These are phyloP conservation scores for Drosophila erecta DNA, from an alignment of 1,140 invertebrate species.

Conservation along the genomic window DNA sequence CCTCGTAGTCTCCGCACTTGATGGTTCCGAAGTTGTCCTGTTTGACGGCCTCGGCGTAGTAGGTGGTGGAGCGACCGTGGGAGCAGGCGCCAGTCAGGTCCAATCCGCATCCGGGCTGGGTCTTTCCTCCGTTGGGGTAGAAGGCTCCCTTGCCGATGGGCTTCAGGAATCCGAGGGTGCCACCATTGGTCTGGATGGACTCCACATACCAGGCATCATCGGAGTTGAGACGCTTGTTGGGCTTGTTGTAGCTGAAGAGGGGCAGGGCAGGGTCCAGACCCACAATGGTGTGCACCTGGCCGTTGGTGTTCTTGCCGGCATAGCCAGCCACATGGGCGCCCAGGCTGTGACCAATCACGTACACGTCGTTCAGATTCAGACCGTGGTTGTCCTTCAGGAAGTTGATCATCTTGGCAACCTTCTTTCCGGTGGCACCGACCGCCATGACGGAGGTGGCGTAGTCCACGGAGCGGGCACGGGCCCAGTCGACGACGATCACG, in stretches of 20 bases:
- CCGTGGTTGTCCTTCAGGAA: constrained; percentile 69
- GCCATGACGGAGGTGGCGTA: constrained; percentile 84
- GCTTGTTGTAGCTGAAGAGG: constrained; percentile 70
- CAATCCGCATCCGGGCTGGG: constrained; percentile 86
- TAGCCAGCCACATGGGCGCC: constrained; percentile 86
- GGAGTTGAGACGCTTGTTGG: constrained; percentile 83
- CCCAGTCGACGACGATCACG: constrained; percentile 89
- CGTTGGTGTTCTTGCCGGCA: constrained; percentile 84
- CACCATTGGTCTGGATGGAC: constrained; percentile 87
- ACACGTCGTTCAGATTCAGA: constrained; percentile 62
- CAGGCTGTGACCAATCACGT: constrained; percentile 84
- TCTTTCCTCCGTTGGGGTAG: constrained; percentile 85
- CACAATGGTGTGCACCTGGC: constrained; percentile 69
- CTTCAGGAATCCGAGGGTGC: constrained; percentile 85
- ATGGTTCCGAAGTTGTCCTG: constrained; percentile 63
- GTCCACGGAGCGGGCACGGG: constrained; percentile 84
- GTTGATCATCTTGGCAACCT: constrained; percentile 80
- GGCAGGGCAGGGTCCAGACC: constrained; percentile 85
- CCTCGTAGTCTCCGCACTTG: constrained; percentile 58
- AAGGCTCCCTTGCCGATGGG: constrained; percentile 85
- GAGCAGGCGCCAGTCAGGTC: constrained; percentile 84
- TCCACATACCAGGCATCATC: constrained; percentile 77
- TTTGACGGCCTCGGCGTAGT: constrained; percentile 86
- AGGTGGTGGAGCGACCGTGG: constrained; percentile 86
- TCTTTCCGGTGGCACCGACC: constrained; percentile 71